Evolutionary conservation across 2,113 vertebrate species (phyloP), one percentile per base, ranked within the genome.

Genomic region (Heterotis niloticus): DNA sequence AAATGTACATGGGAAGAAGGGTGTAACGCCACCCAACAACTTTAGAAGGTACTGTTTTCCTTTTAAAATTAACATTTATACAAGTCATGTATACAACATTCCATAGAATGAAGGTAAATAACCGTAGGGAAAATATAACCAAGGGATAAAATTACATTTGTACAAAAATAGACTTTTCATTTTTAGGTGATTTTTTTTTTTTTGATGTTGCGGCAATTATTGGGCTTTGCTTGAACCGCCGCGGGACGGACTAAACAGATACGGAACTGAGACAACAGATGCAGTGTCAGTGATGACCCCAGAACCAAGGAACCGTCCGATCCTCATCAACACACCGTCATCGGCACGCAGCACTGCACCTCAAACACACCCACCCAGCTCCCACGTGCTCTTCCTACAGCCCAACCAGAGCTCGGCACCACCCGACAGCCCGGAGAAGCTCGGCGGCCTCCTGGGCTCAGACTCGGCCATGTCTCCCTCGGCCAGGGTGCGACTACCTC

Each of bases 161-260:
- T 93, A 93, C 91, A 93, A 93, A 93, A 93, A 93, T 93, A 93
- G 88, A 93, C 89, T 81, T 84, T 90, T 88, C 80, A 86, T 81
- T 88, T 78, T 60, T 18, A 59, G 26, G 52, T 59, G 24, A 29
- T 64, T 64, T 78, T 86, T 88, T 90, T 83, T 71, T 82, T 26
- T 70, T 86, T 68, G 77, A 74, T 88, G 90, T 90, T 90, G 88
- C 89, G 82, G 86, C 91, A 89, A 92, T 88, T 90, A 88, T 91
- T 83, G 84, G 78, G 81, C 68, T 76, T 70, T 52, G 69, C 28
- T 52, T 28, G 66, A 60, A 60, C 54, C 5, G 7, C 60, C 57
- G 12, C 20, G 29, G n/a, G 60, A 44, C 56, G 34, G 62, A 60
- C 12, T 13, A 51, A 56, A 77, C 17, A 12, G 0, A 14, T 11